These are phyloP conservation scores for Cololabis saira DNA, from an alignment of 2,113 vertebrate genomes.

Conservation along the genomic window DNA sequence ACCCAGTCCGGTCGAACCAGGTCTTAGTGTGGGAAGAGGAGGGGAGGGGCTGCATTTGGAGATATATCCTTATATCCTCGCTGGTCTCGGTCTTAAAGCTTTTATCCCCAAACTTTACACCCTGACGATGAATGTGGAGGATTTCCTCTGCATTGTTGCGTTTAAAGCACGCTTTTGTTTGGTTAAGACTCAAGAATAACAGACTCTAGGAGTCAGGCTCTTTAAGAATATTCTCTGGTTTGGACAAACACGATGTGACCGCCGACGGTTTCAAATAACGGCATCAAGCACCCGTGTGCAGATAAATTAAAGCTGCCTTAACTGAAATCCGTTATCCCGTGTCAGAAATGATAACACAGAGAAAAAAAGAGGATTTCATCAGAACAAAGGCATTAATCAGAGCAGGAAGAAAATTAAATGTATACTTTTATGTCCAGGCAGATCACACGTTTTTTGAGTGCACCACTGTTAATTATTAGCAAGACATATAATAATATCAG, in stretches of 20 bases:
- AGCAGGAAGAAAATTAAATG: not conserved
- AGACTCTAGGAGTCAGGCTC: conserved; percentile 32
- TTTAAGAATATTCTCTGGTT: conserved; percentile 41
- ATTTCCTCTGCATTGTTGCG: conserved; percentile 62
- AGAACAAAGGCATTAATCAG: not conserved
- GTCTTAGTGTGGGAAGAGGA: conserved; percentile 54
- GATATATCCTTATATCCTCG: conserved; percentile 48
- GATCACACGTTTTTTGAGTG: not conserved
- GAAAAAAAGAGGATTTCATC: no score
- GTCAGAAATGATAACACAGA: no score
- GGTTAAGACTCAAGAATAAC: conserved; percentile 63
- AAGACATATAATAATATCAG: conserved; percentile 1
- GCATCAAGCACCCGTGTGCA: not conserved
- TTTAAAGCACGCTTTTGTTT: conserved; percentile 49
- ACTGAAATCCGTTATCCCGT: no score
- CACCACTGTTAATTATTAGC: not conserved
- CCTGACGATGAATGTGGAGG: conserved; percentile 43
- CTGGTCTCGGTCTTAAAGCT: conserved; percentile 55
- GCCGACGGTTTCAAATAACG: conserved; percentile 57
- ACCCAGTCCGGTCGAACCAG: conserved; percentile 73
- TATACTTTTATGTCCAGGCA: no score
- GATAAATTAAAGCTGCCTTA: no score
- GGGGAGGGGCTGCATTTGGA: conserved; percentile 26
- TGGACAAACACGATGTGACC: conserved; percentile 62
- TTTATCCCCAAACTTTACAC: conserved; percentile 59